Evolutionary conservation across 35 echinoderm and acorn worm genomes (phyloP).

Genomic region (Ophioderma brevispina): DNA sequence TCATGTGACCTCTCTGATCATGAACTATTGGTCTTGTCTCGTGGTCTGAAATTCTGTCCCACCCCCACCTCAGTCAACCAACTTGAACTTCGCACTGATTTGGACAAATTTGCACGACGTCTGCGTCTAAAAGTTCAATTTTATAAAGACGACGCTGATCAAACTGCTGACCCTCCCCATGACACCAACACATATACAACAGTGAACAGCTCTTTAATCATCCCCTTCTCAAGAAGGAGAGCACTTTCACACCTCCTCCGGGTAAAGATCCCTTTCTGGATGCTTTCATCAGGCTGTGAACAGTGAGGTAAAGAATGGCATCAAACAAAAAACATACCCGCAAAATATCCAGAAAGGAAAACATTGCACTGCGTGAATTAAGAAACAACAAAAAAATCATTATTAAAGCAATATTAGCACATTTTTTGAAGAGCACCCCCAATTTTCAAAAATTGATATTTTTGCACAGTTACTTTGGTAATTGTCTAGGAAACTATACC

Average conservation of each 20-base stretch:
- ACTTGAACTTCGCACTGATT: neutral
- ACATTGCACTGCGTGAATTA: neutral
- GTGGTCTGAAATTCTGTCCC: neutral
- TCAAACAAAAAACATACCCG: too few species aligned
- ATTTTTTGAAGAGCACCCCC: too few species aligned
- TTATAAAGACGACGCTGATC: neutral
- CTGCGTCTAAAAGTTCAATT: neutral
- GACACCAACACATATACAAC: neutral
- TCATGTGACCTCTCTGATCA: neutral
- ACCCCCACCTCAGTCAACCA: neutral
- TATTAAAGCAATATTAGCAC: too few species aligned
- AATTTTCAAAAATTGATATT: too few species aligned
- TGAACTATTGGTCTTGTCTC: neutral
- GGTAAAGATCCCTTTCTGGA: neutral
- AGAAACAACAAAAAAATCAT: neutral
- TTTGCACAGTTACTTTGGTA: too few species aligned
- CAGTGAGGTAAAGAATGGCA: neutral
- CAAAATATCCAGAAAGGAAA: neutral
- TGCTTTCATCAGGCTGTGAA: neutral
- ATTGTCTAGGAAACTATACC: too few species aligned
- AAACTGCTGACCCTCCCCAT: neutral
- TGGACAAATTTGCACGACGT: neutral
- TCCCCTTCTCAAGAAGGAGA: conserved; percentile 1
- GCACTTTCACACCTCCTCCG: neutral
- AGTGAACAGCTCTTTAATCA: neutral